Conservation (phyloP, 2,797 vertebrate genomes). For the Pogonophryne albipinna region DNA sequence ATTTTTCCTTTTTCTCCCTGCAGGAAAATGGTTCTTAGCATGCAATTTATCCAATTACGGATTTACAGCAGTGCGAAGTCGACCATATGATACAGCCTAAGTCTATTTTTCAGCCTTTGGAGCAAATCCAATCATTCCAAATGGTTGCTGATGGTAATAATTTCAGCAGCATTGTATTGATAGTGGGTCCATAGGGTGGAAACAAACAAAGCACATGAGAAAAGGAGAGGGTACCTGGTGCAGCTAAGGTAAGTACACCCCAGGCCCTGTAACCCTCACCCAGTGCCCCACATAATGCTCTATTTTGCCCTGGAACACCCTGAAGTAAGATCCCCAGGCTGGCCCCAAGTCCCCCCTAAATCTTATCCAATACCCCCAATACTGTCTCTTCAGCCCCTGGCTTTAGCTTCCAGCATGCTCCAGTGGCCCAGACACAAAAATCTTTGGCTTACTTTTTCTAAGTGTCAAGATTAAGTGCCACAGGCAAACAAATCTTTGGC, state of each 20-base stretch:
- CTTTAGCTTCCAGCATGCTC: not conserved
- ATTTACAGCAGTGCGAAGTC: slow-evolving; percentile 79
- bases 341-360: not conserved
- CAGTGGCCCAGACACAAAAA: not conserved
- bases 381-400: not conserved
- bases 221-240: slow-evolving; percentile 36
- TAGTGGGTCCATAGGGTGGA: slow-evolving; percentile 69
- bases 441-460: not conserved
- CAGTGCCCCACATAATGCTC: too few species aligned
- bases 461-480: not conserved
- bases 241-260: not conserved
- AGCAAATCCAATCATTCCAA: slow-evolving; percentile 82
- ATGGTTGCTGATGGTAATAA: slow-evolving; percentile 83
- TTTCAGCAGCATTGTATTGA: slow-evolving; percentile 79
- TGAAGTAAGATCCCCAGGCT: not conserved
- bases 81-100: slow-evolving; percentile 75
- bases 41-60: slow-evolving; percentile 82
- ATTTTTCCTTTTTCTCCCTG: slow-evolving; percentile 63
- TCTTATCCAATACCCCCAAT: not conserved
- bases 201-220: slow-evolving; percentile 69
- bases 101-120: slow-evolving; percentile 78
- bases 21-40: slow-evolving; percentile 71
- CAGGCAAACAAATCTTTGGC: not conserved
- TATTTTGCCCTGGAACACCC: not conserved
- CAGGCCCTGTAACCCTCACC: not conserved